Evolutionary conservation across 2,888 invertebrate genomes (phyloP).

Genomic region (Cantharis nigra): DNA sequence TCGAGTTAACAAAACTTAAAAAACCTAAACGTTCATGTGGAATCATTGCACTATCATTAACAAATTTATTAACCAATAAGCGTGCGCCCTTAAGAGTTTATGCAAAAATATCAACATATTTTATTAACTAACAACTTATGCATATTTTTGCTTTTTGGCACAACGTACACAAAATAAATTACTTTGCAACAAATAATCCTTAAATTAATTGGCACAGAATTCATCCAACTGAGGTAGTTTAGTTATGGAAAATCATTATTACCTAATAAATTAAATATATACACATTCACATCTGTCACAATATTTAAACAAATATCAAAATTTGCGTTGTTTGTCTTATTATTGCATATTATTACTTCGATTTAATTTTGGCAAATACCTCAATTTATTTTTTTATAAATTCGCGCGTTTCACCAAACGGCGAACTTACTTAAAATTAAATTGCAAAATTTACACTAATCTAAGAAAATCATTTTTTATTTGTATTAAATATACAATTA

Average conservation of each 20-base stretch:
- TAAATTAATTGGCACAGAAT: conserved; percentile 37
- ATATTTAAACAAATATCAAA: conserved; percentile 52
- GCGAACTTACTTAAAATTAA: conserved; percentile 14
- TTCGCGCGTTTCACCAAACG: not conserved
- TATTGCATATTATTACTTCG: conserved; percentile 48
- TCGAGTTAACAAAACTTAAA: conserved; percentile 28
- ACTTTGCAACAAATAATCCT: conserved; percentile 16
- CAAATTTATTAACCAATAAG: not conserved
- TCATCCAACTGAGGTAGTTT: conserved; percentile 55
- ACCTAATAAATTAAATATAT: conserved; percentile 51
- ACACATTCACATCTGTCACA: conserved; percentile 48
- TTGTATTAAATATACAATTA: conserved; percentile 37
- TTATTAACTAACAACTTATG: conserved; percentile 19
- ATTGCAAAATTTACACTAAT: conserved; percentile 21
- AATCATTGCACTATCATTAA: conserved; percentile 34
- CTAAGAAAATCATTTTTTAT: conserved; percentile 34
- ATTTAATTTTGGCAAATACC: conserved; percentile 14
- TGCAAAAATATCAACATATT: conserved; percentile 14
- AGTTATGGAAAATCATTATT: conserved; percentile 50
- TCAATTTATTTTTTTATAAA: not conserved
- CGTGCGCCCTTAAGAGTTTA: conserved; percentile 18
- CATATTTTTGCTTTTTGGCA: conserved; percentile 30
- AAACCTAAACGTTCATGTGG: conserved; percentile 11
- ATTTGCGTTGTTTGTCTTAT: conserved; percentile 52
- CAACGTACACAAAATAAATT: conserved; percentile 25